Base-by-base conservation (phyloP, 2,888 invertebrate genomes). In the Chaetogeoica ovagalla region DNA sequence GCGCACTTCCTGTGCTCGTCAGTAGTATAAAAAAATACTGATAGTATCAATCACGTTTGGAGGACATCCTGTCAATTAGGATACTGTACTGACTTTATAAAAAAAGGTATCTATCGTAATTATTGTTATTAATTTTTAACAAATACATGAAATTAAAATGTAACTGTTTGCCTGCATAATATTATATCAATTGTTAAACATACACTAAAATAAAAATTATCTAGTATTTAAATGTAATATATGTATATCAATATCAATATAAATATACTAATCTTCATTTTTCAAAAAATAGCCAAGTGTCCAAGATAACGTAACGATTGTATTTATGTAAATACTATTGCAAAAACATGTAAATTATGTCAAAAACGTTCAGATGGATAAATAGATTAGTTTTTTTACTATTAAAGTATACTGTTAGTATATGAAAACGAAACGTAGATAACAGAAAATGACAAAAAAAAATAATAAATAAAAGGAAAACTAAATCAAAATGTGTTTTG, bases 1-100 rank as follows among this genome's bases (percentile, higher is more conserved):
- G 79, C 79, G 63, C 63, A 70, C 79, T 79, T 79, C 79, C 79
- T 79, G 79, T 79, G 63, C 63, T 79, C 66, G 63, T 55, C 55
- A 55, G 30, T 63, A 52, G 65, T 74, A 52, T 52, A 43, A 43
- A 48, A 77, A 69, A 79, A 62, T 55, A 70, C 70, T 57, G 77
- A 79, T 79, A 79, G 71, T 71, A 79, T 79, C 79, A 71, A 79
- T 79, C 71, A 65, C 70, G 43, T 71, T 79, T 71, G 62, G 70
- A 79, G 79, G 79, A 79, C 79, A 79, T 79, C 79, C 79, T 79
- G 71, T 71, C 79, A 79, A 79, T 79, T 79, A 79, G 70, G 69
- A 70, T 77, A 63, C 70, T 39, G 19, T 55, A 75, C 23, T 43
- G 63, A 70, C 70, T 70, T 63, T 21, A 39, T 70, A 75, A 75